Evolutionary conservation across 2,888 invertebrate genomes (phyloP).

Genomic region (Bhutanitis thaidina): DNA sequence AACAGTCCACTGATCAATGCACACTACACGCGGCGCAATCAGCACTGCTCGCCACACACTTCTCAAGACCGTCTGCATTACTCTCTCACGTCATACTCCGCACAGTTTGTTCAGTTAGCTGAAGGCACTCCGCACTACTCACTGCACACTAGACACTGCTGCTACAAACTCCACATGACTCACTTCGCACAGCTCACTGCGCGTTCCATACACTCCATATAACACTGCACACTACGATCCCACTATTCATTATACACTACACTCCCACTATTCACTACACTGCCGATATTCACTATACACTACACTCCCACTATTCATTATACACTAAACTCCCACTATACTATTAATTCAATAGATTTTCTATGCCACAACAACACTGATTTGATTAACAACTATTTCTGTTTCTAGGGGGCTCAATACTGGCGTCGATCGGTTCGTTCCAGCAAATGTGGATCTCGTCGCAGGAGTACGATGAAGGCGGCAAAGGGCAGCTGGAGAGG

Average conservation of each 20-base stretch:
- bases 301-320: constrained; percentile 90
- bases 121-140: constrained; percentile 75
- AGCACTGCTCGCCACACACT: no score
- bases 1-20: no score
- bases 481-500: constrained; percentile 97
- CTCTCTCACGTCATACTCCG: no score
- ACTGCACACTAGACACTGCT: constrained; percentile 73
- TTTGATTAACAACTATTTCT: no score
- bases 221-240: not conserved
- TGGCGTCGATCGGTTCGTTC: constrained; percentile 99
- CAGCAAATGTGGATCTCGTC: constrained; percentile 99
- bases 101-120: no score
- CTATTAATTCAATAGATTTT: no score
- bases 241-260: not conserved
- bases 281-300: constrained; percentile 84
- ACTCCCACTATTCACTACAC: constrained; percentile 80
- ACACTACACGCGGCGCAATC: constrained; percentile 94
- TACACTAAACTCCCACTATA: constrained; percentile 84
- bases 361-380: no score
- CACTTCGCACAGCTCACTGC: constrained; percentile 94
- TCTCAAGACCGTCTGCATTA: no score
- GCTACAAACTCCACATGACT: constrained; percentile 96
- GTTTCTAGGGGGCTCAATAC: constrained; percentile 89
- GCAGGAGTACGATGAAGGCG: constrained; percentile 99
- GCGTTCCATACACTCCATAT: constrained; percentile 80